Conservation (phyloP, 2,113 vertebrate genomes). For the Seriola rivoliana region DNA sequence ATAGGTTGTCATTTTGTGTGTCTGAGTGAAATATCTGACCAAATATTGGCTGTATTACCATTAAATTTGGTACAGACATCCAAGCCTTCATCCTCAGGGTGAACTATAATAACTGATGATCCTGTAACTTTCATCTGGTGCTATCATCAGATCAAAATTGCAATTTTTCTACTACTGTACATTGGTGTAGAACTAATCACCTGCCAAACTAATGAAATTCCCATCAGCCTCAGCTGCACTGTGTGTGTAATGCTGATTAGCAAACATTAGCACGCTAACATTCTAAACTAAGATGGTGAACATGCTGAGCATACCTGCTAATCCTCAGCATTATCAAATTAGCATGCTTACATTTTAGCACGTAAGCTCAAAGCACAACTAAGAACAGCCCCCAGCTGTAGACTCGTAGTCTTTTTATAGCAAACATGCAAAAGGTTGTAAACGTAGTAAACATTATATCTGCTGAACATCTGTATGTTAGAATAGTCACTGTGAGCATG, state of each 20-base stretch:
- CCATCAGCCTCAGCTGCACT: neutral
- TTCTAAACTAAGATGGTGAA: neutral
- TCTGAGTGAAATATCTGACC: neutral
- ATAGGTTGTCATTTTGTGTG: neutral
- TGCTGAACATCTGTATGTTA: neutral
- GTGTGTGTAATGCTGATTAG: no score
- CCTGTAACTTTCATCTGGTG: neutral
- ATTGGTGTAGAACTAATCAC: no score
- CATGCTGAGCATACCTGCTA: neutral
- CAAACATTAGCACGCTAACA: neutral
- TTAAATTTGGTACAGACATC: neutral
- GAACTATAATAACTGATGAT: neutral
- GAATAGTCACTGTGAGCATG: neutral
- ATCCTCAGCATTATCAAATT: neutral
- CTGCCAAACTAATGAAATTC: no score
- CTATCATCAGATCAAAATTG: neutral
- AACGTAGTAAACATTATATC: neutral
- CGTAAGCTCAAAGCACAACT: neutral
- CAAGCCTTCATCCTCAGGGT: neutral
- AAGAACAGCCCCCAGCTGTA: neutral
- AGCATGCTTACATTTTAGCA: neutral
- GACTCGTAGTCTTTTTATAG: neutral
- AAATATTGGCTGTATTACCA: neutral
- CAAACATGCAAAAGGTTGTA: neutral
- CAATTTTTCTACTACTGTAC: neutral